Base-by-base conservation (phyloP, 2,797 vertebrate species). In the Graptemys geographica region DNA sequence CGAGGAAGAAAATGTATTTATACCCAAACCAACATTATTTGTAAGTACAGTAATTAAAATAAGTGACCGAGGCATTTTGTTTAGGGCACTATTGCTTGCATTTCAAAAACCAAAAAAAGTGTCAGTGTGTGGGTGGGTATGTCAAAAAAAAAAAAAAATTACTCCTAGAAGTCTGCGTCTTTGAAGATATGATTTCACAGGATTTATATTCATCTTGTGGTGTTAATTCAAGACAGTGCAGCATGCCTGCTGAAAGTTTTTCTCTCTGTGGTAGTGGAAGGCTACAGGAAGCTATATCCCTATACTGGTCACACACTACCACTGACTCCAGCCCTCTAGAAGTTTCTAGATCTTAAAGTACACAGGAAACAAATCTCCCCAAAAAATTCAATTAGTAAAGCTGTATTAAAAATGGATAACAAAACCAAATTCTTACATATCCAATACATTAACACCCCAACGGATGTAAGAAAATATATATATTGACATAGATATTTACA, bases 21-120 rank as follows among this genome's bases (percentile, higher is more conserved):
- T 95, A 96, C 99, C 99, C 82, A 99, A 99, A 96, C 99, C 99
- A 91, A 99, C 99, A 0, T 98, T 99, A 94, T 99, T 99, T 98
- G 99, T 99, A 98, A 99, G 99, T 99, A 97, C 5, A 79, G 1
- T 81, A 33, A 56, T 44, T 94, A 52, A 25, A 86, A 7, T 80
- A 91, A 80, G 23, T 96, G 69, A 41, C 53, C 65, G 83, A 84
- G 31, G 62, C 5, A 74, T 92, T 81, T 95, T 59, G 81, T 91
- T 41, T 76, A 5, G 59, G 15, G 55, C 69, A 92, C 44, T 92
- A 0, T 28, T 94, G 57, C 76, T 49, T 41, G 89, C 55, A 49
- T 90, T 41, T 41, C 52, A 84, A 90, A 93, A 84, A 55, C 55
- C 9, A 55, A 3, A 88, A 87, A 87, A 89, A 62, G 16, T 33